These are phyloP conservation scores for Brachyhypopomus occidentalis DNA, from an alignment of 2,113 vertebrate species.

Conservation along the genomic window DNA sequence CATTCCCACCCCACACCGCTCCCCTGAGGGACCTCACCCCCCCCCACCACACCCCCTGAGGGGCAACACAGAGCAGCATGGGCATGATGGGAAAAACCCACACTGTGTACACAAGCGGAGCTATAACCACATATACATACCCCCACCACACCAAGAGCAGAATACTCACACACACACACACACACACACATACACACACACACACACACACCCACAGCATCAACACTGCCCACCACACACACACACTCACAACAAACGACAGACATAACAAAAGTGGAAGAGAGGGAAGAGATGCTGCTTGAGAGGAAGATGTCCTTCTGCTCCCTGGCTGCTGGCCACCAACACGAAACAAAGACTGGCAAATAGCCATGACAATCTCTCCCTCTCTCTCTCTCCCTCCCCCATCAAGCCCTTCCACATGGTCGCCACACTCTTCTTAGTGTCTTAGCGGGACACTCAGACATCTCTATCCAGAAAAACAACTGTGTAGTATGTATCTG, in stretches of 20 bases:
- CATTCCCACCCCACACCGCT: no score
- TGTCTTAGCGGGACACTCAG: slow-evolving; percentile 35
- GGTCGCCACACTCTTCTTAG: slow-evolving; percentile 45
- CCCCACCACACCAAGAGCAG: no score
- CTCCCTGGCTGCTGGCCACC: slow-evolving; percentile 74
- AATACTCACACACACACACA: no score
- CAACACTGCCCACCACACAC: no score
- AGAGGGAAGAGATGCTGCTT: slow-evolving; percentile 71
- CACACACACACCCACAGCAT: no score
- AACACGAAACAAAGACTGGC: slow-evolving; percentile 79
- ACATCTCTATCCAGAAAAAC: slow-evolving; percentile 42
- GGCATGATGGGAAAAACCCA: no score
- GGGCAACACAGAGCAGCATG: no score
- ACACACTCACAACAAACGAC: no score
- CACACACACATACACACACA: no score
- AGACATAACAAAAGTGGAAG: no score
- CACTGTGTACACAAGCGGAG: no score
- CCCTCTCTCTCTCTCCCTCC: slow-evolving; percentile 62
- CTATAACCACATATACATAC: no score
- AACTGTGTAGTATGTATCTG: slow-evolving; percentile 16
- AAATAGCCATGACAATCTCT: slow-evolving; percentile 71
- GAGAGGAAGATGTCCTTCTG: slow-evolving; percentile 79
- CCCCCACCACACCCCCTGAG: slow-evolving; percentile 16
- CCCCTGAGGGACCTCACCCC: not conserved
- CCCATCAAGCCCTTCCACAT: slow-evolving; percentile 52